Evolutionary conservation across 1,140 invertebrate species (phyloP).

Genomic region (Drosophila melanogaster): Release_6_plus_ISO1_MT NT_037436.4:14594001-14594500

Average conservation of each 20-base stretch:
- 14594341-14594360: conserved; percentile 26
- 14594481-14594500: conserved; percentile 54
- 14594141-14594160: conserved; percentile 83
- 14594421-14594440: conserved; percentile 49
- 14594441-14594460: conserved; percentile 46
- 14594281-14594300: conserved; percentile 79
- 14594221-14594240: conserved; percentile 10
- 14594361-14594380: conserved; percentile 59
- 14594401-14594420: conserved; percentile 51
- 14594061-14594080: conserved; percentile 34
- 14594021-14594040: conserved; percentile 58
- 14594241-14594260: conserved; percentile 32
- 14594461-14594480: conserved; percentile 46
- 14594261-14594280: conserved; percentile 73
- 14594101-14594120: conserved; percentile 4
- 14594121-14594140: conserved; percentile 66
- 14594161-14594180: conserved; percentile 68
- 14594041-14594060: conserved; percentile 49
- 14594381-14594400: conserved; percentile 31
- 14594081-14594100: conserved; percentile 43
- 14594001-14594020: conserved; percentile 35
- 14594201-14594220: conserved; percentile 48
- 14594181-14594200: conserved; percentile 30
- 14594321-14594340: conserved; percentile 23
- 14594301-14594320: conserved; percentile 74